Evolutionary conservation across 2,113 vertebrate species (phyloP).

Genomic region (Lepus americanus): DNA sequence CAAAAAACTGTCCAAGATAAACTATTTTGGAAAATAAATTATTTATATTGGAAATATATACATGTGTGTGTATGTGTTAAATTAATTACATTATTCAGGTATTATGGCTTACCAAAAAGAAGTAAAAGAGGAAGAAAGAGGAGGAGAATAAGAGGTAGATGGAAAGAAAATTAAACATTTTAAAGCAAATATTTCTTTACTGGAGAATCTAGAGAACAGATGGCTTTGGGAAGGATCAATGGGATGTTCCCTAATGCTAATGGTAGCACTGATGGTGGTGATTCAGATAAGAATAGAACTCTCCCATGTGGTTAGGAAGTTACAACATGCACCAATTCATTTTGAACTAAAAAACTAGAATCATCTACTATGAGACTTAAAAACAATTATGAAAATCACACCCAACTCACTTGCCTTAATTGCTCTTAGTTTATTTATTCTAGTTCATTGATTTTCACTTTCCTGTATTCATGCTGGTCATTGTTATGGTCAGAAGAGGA

Average conservation of each 20-base stretch:
- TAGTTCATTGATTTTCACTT: not conserved
- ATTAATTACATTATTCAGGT: not conserved
- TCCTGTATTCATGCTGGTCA: not conserved
- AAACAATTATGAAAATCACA: conserved; percentile 47
- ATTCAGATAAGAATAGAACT: not conserved
- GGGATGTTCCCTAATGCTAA: not conserved
- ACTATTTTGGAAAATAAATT: not conserved
- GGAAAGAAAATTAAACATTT: not conserved
- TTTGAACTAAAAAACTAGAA: conserved; percentile 32
- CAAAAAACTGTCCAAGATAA: conserved; percentile 24
- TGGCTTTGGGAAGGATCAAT: not conserved
- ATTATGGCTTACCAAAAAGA: not conserved
- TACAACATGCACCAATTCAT: not conserved
- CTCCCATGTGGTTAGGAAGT: not conserved
- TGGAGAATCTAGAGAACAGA: not conserved
- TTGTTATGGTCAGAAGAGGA: not conserved
- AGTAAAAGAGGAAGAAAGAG: not conserved
- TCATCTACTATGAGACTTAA: not conserved
- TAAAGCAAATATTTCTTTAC: not conserved
- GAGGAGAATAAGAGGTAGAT: too few relatives aligned
- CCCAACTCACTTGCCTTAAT: not conserved
- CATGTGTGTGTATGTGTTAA: conserved; percentile 13
- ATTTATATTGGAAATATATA: not conserved
- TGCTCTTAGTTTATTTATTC: not conserved
- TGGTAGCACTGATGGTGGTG: not conserved